Percentiles rank a stretch among this genome's conserved stretches.
phyloP scores from a whole-genome alignment of 2,113 vertebrate genomes.

The Scomber japonicus region DNA sequence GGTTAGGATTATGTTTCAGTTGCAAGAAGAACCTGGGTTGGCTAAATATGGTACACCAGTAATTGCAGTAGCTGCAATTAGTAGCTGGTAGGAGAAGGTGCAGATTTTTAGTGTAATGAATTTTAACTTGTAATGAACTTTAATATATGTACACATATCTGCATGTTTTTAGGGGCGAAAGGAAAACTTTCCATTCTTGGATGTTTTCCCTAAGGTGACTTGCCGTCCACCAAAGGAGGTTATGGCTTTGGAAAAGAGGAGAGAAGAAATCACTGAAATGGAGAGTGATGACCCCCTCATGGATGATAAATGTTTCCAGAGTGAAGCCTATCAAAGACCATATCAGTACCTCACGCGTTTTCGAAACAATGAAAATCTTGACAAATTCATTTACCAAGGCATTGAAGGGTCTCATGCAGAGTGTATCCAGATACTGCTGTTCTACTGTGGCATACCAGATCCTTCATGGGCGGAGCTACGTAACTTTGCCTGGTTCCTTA shows the following conservation, averaged over 20 bases:
- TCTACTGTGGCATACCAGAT: constrained; percentile 86
- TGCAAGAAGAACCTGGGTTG: not conserved
- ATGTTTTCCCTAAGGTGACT: constrained; percentile 84
- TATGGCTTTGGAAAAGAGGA: constrained; percentile 75
- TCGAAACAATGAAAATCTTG: constrained; percentile 73
- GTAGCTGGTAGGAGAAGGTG: not conserved
- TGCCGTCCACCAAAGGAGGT: constrained; percentile 91
- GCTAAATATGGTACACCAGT: not conserved
- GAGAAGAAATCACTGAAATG: not conserved
- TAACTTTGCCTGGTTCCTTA: constrained; percentile 90
- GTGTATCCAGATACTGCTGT: constrained; percentile 89
- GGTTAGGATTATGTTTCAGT: not conserved
- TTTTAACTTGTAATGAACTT: not conserved
- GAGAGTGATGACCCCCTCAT: constrained; percentile 81
- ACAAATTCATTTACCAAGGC: constrained; percentile 79
- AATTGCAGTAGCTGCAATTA: not conserved
- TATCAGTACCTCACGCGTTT: constrained; percentile 90
- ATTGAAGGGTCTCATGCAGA: constrained; percentile 85
- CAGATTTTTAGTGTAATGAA: too few relatives aligned
- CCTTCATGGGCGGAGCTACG: constrained; percentile 92
- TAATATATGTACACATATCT: not conserved
- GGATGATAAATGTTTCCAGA: constrained; percentile 86
- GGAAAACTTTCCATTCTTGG: not conserved
- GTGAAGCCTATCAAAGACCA: constrained; percentile 90
- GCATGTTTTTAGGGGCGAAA: not conserved